Base-by-base conservation (phyloP, 2,113 vertebrate species). In the Beaufortia kweichowensis region DNA sequence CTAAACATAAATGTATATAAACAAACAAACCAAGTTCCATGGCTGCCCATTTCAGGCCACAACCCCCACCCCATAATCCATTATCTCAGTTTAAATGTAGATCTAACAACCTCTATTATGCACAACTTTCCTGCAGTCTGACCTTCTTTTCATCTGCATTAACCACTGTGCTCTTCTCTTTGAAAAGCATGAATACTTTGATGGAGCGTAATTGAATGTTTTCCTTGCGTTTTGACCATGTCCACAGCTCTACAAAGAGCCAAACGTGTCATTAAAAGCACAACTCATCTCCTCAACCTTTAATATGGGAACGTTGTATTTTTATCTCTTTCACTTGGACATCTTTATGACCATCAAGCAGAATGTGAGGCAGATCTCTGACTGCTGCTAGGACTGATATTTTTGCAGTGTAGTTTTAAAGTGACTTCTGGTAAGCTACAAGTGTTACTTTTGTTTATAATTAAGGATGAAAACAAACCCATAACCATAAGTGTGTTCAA, bases 131-230 rank as follows among this genome's bases (percentile, higher is more conserved):
- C 6, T 59, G 9, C 9, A 17, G 26, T 35, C 57, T 53, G 21
- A 35, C 15, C 26, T 35, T 21, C 28, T 55, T 19, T 10, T 61
- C 21, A 64, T n/a, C 31, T 28, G 31, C 6, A 24, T 48, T 57
- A 31, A 50, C 43, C 57, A 1, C 35, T 57, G 29, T 50, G 61
- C 15, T 80, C 31, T 15, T 46, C 19, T 1, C 53, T n/a, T n/a
- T n/a, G n/a, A n/a, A 79, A 80, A 82, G 77, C 53, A 63, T 43
- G 71, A 7, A 67, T 55, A 62, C 57, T 48, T 31, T 63, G 39
- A 29, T 6, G 26, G 41, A 64, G 26, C 76, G 55, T 68, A 73
- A 57, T 56, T 60, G 81, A 46, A 55, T 72, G 70, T 64, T 28
- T 73, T 76, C 80, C 66, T 50, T 50, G 9, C 33, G 43, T 11